These are phyloP conservation scores for Pocillopora damicornis DNA, from an alignment of 64 coral and sea anemone genomes.

Conservation along the genomic window DNA sequence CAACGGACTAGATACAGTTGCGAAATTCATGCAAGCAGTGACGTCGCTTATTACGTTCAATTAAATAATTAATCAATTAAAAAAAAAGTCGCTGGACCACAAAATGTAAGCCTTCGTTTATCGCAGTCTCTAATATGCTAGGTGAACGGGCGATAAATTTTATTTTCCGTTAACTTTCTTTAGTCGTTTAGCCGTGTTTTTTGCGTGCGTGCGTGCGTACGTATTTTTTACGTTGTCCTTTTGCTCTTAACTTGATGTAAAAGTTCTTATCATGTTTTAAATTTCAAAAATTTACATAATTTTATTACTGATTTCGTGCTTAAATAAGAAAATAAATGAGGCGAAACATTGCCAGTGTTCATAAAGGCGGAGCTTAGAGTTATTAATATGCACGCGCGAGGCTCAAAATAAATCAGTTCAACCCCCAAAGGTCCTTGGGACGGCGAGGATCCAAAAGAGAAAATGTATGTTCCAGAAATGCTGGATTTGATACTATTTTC, in stretches of 20 bases:
- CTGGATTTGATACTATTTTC: neutral
- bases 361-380: neutral
- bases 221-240: too few species aligned
- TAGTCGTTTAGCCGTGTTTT: too few species aligned
- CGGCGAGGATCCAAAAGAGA: neutral
- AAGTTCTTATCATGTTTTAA: too few species aligned
- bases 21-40: slow-evolving; percentile 6
- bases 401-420: neutral
- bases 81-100: neutral
- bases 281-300: too few species aligned
- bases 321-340: too few species aligned
- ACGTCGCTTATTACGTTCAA: neutral
- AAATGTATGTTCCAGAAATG: slow-evolving; percentile 18
- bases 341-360: too few species aligned
- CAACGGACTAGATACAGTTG: slow-evolving; percentile 4
- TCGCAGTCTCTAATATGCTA: too few species aligned
- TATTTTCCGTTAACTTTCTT: too few species aligned
- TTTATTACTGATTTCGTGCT: too few species aligned
- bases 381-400: neutral
- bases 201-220: too few species aligned
- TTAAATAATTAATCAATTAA: neutral
- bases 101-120: neutral
- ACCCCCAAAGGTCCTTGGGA: slow-evolving; percentile 3
- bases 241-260: too few species aligned
- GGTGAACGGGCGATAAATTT: too few species aligned